Evolutionary conservation across 2,113 vertebrate species (phyloP).

Genomic region (Callionymus lyra): DNA sequence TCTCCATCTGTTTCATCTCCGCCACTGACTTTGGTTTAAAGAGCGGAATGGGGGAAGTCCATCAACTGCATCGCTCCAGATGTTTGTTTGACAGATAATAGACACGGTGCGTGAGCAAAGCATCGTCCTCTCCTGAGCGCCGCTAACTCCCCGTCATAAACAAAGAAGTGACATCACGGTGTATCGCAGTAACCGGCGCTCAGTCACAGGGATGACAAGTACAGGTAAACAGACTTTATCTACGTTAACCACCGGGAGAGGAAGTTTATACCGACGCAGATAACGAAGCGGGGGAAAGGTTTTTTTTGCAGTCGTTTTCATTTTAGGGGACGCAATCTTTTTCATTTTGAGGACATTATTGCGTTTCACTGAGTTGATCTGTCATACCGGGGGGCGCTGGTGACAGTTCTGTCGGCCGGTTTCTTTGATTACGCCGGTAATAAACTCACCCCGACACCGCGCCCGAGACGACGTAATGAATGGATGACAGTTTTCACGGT

Average conservation of each 20-base stretch:
- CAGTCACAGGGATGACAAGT: neutral
- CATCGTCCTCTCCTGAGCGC: slow-evolving; percentile 21
- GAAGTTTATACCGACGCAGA: too few relatives aligned
- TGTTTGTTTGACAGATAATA: slow-evolving; percentile 65
- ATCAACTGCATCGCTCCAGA: slow-evolving; percentile 52
- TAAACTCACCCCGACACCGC: slow-evolving; percentile 24
- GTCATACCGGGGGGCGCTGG: slow-evolving; percentile 24
- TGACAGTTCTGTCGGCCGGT: slow-evolving; percentile 25
- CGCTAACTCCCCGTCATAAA: slow-evolving; percentile 39
- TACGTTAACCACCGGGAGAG: neutral
- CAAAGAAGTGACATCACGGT: slow-evolving; percentile 52
- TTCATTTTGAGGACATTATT: slow-evolving; percentile 16
- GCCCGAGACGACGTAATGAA: slow-evolving; percentile 30
- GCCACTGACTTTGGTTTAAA: slow-evolving; percentile 45
- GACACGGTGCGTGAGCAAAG: slow-evolving; percentile 38
- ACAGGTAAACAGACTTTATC: neutral
- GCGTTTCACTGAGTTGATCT: slow-evolving; percentile 29
- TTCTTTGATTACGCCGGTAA: slow-evolving; percentile 36
- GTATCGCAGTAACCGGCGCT: slow-evolving; percentile 31
- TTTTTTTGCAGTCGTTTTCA: too few relatives aligned
- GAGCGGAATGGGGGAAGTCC: slow-evolving; percentile 37
- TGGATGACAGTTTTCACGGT: slow-evolving; percentile 34
- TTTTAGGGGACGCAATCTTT: neutral
- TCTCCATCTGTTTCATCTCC: slow-evolving; percentile 41
- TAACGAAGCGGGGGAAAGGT: too few relatives aligned